Evolutionary conservation across 2,797 vertebrate genomes (phyloP), one percentile per base, ranked within the genome.

Genomic region (Meda fulgida): DNA sequence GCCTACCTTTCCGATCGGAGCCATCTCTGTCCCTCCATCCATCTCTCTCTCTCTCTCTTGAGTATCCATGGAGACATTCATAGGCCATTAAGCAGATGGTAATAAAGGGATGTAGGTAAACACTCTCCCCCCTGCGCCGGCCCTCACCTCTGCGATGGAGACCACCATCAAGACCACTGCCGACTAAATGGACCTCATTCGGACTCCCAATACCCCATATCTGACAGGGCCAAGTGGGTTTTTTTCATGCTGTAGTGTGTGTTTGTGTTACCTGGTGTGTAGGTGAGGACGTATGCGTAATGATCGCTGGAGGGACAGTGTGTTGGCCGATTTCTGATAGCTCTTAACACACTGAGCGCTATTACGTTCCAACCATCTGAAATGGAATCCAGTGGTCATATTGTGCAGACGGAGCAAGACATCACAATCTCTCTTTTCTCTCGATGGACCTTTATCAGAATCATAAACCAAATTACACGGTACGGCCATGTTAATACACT

Each of bases 1-100:
- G 29, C 38, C 10, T 67, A 78, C 77, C 83, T 78, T 80, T 72
- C 78, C n/a, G 31, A 75, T 78, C 84, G 23, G 82, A 85, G 84
- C 88, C n/a, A 48, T 87, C 84, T 73, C 84, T 75, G 55, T 81
- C 86, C 66, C 80, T 82, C 77, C 73, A 70, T 72, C 76, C 43
- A 66, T 77, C 66, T 58, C 75, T 70, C 79, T 75, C 69, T 31
- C 31, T 83, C 79, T 8, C 80, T 89, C 78, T 67, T 73, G 76
- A 67, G 88, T 89, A 88, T 93, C 94, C 92, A 91, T 95, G 93
- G 95, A 93, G 93, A 94, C 94, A 90, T 94, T 91, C 93, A 93
- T 93, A 95, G 93, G 89, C 92, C 94, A 95, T 95, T 95, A 94
- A 92, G 90, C 92, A 93, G 89, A 93, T 91, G 87, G 90, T 85